Conservation (phyloP, 1,140 invertebrate species). For the Papilio polyxenes region DNA sequence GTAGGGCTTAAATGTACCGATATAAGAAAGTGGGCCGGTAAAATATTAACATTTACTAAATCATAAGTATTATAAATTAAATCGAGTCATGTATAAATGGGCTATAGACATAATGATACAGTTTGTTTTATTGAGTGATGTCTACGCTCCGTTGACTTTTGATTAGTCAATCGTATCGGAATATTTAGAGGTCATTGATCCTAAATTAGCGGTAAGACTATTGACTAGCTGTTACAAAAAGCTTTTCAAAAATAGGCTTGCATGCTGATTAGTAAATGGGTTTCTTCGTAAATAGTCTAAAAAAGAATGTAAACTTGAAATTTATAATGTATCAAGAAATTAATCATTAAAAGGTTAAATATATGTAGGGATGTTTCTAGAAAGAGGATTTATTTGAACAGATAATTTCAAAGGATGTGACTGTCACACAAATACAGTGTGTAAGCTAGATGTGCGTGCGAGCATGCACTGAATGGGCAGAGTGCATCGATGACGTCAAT, state of each 20-base stretch:
- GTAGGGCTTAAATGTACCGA: constrained; percentile 35
- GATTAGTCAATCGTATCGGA: constrained; percentile 11
- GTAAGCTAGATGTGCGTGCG: background rate
- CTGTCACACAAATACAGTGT: background rate
- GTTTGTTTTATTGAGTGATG: constrained; percentile 7
- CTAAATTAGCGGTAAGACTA: background rate
- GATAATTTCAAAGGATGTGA: background rate
- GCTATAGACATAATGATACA: constrained; percentile 7
- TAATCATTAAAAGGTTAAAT: background rate
- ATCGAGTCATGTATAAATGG: background rate
- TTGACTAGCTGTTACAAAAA: background rate
- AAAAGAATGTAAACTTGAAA: background rate
- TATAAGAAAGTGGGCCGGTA: constrained; percentile 23
- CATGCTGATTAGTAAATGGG: background rate
- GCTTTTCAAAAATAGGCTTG: background rate
- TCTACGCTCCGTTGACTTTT: background rate
- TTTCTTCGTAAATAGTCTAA: background rate
- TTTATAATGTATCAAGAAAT: too few relatives aligned
- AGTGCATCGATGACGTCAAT: constrained; percentile 29
- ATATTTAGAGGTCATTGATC: background rate
- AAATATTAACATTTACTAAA: constrained; percentile 14
- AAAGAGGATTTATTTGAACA: background rate
- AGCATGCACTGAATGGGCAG: constrained; percentile 7
- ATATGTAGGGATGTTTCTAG: too few relatives aligned
- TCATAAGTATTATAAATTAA: background rate